These are phyloP conservation scores for Toxostoma redivivum DNA, from an alignment of 2,113 vertebrate genomes.

Conservation along the genomic window DNA sequence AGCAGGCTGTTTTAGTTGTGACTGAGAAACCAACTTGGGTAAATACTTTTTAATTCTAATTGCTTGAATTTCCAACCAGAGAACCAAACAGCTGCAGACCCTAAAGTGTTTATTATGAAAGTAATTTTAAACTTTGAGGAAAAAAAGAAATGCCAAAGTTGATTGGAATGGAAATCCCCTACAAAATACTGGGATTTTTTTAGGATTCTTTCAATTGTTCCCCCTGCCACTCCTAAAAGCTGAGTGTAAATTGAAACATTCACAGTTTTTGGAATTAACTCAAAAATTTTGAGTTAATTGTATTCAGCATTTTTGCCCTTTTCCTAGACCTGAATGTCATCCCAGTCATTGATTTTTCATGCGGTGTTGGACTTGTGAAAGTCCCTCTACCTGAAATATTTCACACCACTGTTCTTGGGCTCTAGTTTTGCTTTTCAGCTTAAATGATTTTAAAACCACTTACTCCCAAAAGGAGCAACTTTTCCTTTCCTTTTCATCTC, in stretches of 20 bases:
- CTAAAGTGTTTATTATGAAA: background rate
- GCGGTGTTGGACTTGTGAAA: background rate
- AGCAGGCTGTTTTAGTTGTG: constrained; percentile 11
- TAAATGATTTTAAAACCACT: background rate
- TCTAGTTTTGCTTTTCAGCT: background rate
- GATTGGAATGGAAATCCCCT: background rate
- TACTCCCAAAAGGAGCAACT: background rate
- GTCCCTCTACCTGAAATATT: background rate
- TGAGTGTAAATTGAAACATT: background rate
- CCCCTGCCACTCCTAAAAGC: rapidly evolving
- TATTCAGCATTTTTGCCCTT: background rate
- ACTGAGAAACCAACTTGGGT: background rate
- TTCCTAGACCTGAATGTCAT: background rate
- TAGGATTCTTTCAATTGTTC: rapidly evolving
- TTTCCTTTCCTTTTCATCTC: background rate
- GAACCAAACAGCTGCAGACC: background rate
- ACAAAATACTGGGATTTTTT: background rate
- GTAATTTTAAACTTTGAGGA: background rate
- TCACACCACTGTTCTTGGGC: background rate
- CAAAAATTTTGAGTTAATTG: background rate
- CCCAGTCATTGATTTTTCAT: background rate
- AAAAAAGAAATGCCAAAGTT: background rate
- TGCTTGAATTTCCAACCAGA: background rate
- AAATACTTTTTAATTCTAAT: background rate
- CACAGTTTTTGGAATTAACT: background rate